Evolutionary conservation across 2,113 vertebrate genomes (phyloP).

Genomic region (Thamnophis sirtalis): DNA sequence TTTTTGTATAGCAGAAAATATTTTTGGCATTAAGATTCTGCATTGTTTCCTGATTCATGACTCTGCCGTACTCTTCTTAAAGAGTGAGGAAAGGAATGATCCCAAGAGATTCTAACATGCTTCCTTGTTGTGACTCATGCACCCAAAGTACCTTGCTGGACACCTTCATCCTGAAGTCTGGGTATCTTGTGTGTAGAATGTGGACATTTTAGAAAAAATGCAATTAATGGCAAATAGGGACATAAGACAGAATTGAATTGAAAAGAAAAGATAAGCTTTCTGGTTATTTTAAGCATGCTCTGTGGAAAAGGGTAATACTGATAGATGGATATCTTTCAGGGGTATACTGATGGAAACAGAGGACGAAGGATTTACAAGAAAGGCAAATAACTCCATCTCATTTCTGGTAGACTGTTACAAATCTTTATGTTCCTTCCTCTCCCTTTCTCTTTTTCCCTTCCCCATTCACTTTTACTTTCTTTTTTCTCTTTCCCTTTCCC

Average conservation of each 20-base stretch:
- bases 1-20: background rate
- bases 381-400: background rate
- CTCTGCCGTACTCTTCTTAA: background rate
- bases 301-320: background rate
- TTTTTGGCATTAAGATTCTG: background rate
- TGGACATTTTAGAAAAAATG: background rate
- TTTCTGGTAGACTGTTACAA: background rate
- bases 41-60: background rate
- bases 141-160: background rate
- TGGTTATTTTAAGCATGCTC: background rate
- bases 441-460: background rate
- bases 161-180: background rate
- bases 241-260: background rate
- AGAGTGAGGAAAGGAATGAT: background rate
- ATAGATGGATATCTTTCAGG: background rate
- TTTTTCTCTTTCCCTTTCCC: background rate
- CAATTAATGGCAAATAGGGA: background rate
- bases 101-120: background rate
- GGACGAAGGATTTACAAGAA: background rate
- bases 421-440: background rate
- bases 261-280: background rate
- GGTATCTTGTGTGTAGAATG: background rate
- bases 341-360: background rate
- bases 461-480: too few species aligned
- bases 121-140: background rate